Evolutionary conservation across 2,888 invertebrate species (phyloP).

Genomic region (Amphimallon solstitiale): DNA sequence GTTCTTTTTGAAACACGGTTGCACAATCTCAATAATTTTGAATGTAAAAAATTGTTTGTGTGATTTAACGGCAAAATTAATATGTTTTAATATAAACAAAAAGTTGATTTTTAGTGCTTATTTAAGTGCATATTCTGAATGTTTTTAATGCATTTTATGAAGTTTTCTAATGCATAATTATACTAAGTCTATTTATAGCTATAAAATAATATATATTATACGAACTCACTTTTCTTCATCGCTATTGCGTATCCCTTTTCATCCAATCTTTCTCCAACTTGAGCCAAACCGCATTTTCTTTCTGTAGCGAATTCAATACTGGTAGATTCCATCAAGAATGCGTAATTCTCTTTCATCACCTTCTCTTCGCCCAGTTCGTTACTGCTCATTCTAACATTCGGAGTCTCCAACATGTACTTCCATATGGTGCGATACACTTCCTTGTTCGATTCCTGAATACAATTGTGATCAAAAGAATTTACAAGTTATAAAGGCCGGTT

Average conservation of each 20-base stretch:
- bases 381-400: slow-evolving; percentile 65
- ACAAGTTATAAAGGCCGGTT: neutral
- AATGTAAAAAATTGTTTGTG: no score
- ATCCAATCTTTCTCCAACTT: slow-evolving; percentile 79
- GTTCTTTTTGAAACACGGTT: no score
- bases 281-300: slow-evolving; percentile 78
- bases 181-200: no score
- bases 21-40: no score
- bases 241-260: slow-evolving; percentile 90
- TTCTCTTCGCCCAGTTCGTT: slow-evolving; percentile 76
- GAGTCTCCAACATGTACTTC: slow-evolving; percentile 77
- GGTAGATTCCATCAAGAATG: slow-evolving; percentile 91
- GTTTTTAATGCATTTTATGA: no score
- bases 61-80: no score
- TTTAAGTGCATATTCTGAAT: no score
- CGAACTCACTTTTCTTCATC: slow-evolving; percentile 77
- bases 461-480: neutral
- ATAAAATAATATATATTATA: no score
- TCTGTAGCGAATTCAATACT: slow-evolving; percentile 87
- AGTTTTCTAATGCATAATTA: no score
- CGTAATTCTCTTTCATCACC: slow-evolving; percentile 68
- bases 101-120: no score
- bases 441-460: slow-evolving; percentile 81
- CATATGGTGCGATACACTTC: slow-evolving; percentile 84
- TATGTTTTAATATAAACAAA: no score